Evolutionary conservation across 2,113 vertebrate genomes (phyloP), one percentile per base, ranked within the genome.

Genomic region (Polyodon spathula): DNA sequence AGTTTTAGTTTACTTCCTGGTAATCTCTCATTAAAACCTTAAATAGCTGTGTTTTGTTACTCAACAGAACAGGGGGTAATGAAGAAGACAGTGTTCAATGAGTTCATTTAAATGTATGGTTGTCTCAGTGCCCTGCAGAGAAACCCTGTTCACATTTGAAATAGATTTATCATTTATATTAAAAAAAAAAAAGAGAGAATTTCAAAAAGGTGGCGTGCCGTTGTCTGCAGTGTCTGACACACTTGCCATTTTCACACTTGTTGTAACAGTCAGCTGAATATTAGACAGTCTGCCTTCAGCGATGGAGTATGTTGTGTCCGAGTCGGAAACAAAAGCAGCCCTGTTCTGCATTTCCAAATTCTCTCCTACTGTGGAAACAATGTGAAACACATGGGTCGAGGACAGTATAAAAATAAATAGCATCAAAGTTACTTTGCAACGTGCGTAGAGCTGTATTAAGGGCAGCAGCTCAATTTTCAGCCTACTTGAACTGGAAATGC

Each of bases 291-390:
- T 50, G 48, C 9, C 48, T 3, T 50, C 9, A n/a, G 11, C 6
- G 14, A 11, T 50, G 48, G 15, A 50, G 48, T 50, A 50, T 50
- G 8, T 50, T n/a, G 14, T 50, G 14, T 12, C 6, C 3, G 9
- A 12, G 3, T 14, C 27, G 12, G 15, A 55, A 55, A 55, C 53
- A 55, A 37, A 55, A 55, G 2, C 16, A 55, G 53, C 53, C 37
- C 17, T 55, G 53, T 55, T 55, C 4, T 37, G 15, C 15, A 17
- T 55, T 27, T 37, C 8, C 37, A 38, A 37, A 17, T 55, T 55
- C 17, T 55, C 53, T 55, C 53, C 53, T 37, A 55, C 53, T 55
- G 53, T 9, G 53, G 17, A 17, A 55, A 55, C 16, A 55, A 55
- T 55, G 17, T 37, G 53, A 6, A 55, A n/a, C 27, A 27, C 27